Base-by-base conservation (phyloP, 2,797 vertebrate species). In the Hypotaenidia philippensis region DNA sequence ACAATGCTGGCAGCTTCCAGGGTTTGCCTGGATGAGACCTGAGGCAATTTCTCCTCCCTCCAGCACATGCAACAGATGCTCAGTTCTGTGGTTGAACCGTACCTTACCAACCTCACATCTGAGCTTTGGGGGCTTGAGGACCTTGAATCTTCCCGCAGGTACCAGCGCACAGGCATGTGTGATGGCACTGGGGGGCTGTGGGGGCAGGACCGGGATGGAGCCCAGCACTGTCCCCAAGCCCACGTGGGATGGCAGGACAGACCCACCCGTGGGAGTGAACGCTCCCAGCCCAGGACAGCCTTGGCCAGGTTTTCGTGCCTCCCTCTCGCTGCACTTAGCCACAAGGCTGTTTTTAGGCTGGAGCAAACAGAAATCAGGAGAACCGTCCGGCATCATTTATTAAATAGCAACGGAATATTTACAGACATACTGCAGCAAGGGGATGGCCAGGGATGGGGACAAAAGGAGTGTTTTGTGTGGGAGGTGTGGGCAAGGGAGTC, bases 1-100 rank as follows among this genome's bases (percentile, higher is more conserved):
- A 0, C 0, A 13, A n/a, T 59, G 44, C 53, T 22, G 4, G 0
- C 22, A 0, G 0, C 52, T 63, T 17, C 34, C 66, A 38, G 40
- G 6, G 49, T 2, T 20, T 41, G 45, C 34, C 38, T 16, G 74
- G 38, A 32, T 26, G 63, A 19, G 66, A 34, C 26, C 31, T 0
- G 1, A n/a, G 56, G 26, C 9, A 13, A 38, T 77, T 49, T 53
- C 56, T 77, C 7, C 26, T 86, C 18, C 20, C 34, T 45, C 52
- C 1, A 1, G 52, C n/a, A 34, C 23, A 9, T 0, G 0, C 2
- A 1, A 5, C 0, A 3, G 61, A 13, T 29, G 47, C 87, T 38
- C 72, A 3, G 60, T 2, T 1, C 55, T 1, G 3, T 3, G 69
- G 36, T 13, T 65, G 72, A 72, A 23, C 52, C 27, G 80, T 55